A percentile compares a stretch with the other conserved stretches of the same genome.
Evolutionary conservation across 2,888 invertebrate genomes (phyloP).

Genomic region (Eupithecia insigniata): DNA sequence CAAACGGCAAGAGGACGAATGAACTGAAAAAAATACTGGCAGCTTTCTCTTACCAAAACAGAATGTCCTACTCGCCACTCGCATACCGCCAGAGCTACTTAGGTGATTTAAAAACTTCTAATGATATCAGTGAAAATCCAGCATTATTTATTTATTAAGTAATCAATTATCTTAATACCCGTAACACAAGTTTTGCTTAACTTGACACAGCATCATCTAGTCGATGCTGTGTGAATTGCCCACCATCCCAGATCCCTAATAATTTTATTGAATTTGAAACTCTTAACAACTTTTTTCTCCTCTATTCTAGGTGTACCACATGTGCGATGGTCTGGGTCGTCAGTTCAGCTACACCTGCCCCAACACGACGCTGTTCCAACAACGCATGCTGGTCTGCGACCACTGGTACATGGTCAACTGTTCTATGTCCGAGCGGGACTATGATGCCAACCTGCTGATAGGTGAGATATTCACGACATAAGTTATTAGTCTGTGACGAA

Average conservation of each 20-base stretch:
- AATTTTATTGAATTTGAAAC: neutral
- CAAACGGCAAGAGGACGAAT: neutral
- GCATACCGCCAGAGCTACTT: too few species aligned
- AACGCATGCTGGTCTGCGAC: slow-evolving; percentile 91
- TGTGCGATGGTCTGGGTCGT: slow-evolving; percentile 90
- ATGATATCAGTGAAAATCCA: too few species aligned
- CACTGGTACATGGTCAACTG: slow-evolving; percentile 94
- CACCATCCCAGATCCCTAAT: too few species aligned
- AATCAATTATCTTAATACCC: too few species aligned
- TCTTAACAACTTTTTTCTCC: neutral
- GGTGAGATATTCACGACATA: slow-evolving; percentile 50
- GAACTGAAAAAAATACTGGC: neutral
- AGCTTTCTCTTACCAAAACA: neutral
- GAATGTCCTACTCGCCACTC: too few species aligned
- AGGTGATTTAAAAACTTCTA: too few species aligned
- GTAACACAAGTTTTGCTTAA: too few species aligned
- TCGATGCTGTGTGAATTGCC: too few species aligned
- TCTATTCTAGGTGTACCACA: slow-evolving; percentile 88
- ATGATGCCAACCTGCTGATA: slow-evolving; percentile 88
- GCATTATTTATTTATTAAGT: too few species aligned
- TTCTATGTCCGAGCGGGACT: slow-evolving; percentile 87
- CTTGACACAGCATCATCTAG: too few species aligned
- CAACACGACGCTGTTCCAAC: slow-evolving; percentile 91
- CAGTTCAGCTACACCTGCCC: slow-evolving; percentile 92
- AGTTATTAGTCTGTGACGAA: slow-evolving; percentile 80